phyloP scores from a whole-genome alignment of 2,113 vertebrate species.

The Rhizomys pruinosus region DNA sequence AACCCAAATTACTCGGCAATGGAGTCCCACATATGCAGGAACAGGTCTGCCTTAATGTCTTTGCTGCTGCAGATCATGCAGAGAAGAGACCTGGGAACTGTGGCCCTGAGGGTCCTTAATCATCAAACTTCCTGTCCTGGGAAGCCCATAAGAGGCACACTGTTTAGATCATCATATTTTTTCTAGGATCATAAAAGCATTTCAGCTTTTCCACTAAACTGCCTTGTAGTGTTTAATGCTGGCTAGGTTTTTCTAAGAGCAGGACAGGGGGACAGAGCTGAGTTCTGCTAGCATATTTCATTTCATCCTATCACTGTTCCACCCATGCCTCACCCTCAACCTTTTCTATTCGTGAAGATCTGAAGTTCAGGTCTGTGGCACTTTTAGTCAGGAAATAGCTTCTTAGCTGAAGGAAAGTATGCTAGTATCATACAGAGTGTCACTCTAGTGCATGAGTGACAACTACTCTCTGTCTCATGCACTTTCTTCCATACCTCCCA shows the following conservation, averaged over 20 bases:
- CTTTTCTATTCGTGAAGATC: not conserved
- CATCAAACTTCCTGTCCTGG: not conserved
- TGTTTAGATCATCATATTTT: not conserved
- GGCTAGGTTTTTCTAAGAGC: not conserved
- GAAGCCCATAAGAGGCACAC: not conserved
- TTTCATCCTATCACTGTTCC: not conserved
- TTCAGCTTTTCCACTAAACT: too few species aligned
- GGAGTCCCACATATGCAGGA: not conserved
- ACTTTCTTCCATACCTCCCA: not conserved
- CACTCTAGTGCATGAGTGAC: not conserved
- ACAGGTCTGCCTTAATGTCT: not conserved
- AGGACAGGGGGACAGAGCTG: not conserved
- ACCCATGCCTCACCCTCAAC: not conserved
- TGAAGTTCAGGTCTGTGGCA: not conserved
- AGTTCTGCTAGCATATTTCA: not conserved
- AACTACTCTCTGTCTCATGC: not conserved
- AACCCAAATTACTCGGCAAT: not conserved
- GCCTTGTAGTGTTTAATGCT: not conserved
- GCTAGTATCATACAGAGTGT: too few species aligned
- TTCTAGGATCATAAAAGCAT: too few species aligned
- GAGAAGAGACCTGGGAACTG: not conserved
- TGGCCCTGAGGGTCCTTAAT: not conserved
- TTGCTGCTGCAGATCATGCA: not conserved
- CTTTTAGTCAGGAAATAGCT: not conserved
- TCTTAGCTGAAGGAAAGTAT: not conserved